Percentiles rank a stretch among this genome's conserved stretches.
These are phyloP conservation scores for Tympanuchus pallidicinctus DNA, from an alignment of 2,113 vertebrate genomes.

Conservation along the genomic window DNA sequence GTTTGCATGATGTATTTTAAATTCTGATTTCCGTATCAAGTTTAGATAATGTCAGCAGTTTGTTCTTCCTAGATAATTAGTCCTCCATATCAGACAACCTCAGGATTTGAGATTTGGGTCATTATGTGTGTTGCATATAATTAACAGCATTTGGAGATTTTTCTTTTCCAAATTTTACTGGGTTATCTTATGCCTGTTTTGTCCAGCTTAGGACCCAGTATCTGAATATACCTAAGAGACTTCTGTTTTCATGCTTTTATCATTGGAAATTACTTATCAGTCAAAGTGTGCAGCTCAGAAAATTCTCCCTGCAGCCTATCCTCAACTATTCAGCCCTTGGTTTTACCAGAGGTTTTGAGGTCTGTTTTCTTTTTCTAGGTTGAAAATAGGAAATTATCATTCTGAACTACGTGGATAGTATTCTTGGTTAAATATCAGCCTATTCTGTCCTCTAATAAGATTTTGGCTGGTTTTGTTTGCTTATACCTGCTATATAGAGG, in stretches of 20 bases:
- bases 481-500: not conserved
- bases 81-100: not conserved
- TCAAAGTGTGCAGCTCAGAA: not conserved
- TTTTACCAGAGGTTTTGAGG: not conserved
- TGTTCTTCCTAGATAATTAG: constrained; percentile 22
- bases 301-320: not conserved
- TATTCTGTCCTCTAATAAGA: not conserved
- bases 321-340: not conserved
- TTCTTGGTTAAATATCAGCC: not conserved
- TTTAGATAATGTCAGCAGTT: constrained; percentile 13
- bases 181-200: not conserved
- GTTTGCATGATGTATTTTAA: constrained; percentile 12
- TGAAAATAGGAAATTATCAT: not conserved
- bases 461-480: not conserved
- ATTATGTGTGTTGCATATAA: not conserved
- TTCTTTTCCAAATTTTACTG: not conserved
- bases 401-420: not conserved
- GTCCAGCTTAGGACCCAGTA: not conserved
- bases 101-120: not conserved
- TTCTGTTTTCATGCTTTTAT: not conserved
- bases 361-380: not conserved
- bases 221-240: not conserved
- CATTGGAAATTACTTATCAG: not conserved
- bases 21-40: constrained; percentile 12
- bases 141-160: not conserved